Evolutionary conservation across 2,113 vertebrate genomes (phyloP).

Genomic region (Plestiodon gilberti): DNA sequence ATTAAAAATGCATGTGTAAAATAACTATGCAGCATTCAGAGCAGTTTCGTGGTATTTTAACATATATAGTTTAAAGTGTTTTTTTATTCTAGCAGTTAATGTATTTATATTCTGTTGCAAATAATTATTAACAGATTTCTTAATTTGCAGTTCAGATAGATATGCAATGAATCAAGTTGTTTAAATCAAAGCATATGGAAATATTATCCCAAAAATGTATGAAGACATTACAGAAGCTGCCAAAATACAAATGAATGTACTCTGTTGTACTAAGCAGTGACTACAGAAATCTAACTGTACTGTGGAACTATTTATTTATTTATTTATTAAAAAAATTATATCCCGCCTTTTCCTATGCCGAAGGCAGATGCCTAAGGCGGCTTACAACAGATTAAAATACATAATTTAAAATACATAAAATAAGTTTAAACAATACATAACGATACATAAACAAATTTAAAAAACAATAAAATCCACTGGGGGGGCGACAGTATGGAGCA

Average conservation of each 20-base stretch:
- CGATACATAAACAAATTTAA: too few relatives aligned
- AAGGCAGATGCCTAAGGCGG: too few relatives aligned
- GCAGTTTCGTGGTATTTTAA: constrained; percentile 52
- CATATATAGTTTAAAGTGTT: constrained; percentile 44
- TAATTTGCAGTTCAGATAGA: background rate
- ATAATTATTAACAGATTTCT: constrained; percentile 2
- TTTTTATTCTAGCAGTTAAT: constrained; percentile 50
- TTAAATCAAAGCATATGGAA: constrained; percentile 23
- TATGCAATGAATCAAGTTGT: background rate
- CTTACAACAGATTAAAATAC: too few relatives aligned
- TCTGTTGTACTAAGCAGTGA: background rate
- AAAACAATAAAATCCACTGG: too few relatives aligned
- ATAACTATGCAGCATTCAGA: constrained; percentile 40
- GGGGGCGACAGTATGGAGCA: too few relatives aligned
- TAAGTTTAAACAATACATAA: too few relatives aligned
- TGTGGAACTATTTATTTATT: too few relatives aligned
- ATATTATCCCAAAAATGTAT: constrained; percentile 7
- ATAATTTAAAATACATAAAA: too few relatives aligned
- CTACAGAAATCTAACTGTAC: background rate
- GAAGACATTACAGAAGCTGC: constrained; percentile 15
- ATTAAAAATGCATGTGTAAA: constrained; percentile 61
- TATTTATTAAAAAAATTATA: too few relatives aligned
- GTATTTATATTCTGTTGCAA: constrained; percentile 47
- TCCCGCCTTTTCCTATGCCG: too few relatives aligned
- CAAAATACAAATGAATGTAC: background rate